Evolutionary conservation across 2,797 vertebrate species (phyloP).

Genomic region (Lepidocolaptes lacrymiger): DNA sequence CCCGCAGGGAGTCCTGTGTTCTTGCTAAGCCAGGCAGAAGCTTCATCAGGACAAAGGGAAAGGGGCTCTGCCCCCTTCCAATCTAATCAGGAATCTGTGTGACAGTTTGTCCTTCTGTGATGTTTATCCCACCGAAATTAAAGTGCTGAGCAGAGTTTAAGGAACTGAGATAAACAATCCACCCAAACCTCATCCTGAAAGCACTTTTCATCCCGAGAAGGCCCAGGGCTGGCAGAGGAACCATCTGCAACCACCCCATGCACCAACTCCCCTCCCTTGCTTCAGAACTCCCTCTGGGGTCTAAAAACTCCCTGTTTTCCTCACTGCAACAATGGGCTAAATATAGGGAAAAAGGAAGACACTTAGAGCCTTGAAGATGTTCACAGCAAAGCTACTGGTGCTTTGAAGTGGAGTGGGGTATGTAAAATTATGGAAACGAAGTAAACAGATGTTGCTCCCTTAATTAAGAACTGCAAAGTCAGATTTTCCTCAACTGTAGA

Average conservation of each 20-base stretch:
- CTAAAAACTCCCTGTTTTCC: neutral
- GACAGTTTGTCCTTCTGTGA: neutral
- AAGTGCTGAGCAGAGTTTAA: neutral
- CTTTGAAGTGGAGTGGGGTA: neutral
- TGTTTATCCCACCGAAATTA: neutral
- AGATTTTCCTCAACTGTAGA: constrained; percentile 15
- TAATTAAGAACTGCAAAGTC: constrained; percentile 31
- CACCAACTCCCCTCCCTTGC: neutral
- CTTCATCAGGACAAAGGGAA: neutral
- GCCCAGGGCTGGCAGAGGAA: neutral
- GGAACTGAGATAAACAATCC: neutral
- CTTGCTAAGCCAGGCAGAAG: neutral
- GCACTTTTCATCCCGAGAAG: neutral
- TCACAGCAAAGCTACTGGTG: neutral
- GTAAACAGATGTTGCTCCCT: constrained; percentile 30
- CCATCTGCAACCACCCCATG: neutral
- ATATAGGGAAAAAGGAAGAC: neutral
- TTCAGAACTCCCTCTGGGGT: neutral
- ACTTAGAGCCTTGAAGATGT: neutral
- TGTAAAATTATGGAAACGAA: constrained; percentile 48
- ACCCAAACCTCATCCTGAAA: neutral
- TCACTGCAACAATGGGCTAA: neutral
- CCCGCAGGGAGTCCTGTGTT: neutral
- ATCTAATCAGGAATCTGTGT: neutral
- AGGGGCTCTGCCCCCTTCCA: neutral